Evolutionary conservation across 2,888 invertebrate species (phyloP).

Genomic region (Tupiocoris notatus): DNA sequence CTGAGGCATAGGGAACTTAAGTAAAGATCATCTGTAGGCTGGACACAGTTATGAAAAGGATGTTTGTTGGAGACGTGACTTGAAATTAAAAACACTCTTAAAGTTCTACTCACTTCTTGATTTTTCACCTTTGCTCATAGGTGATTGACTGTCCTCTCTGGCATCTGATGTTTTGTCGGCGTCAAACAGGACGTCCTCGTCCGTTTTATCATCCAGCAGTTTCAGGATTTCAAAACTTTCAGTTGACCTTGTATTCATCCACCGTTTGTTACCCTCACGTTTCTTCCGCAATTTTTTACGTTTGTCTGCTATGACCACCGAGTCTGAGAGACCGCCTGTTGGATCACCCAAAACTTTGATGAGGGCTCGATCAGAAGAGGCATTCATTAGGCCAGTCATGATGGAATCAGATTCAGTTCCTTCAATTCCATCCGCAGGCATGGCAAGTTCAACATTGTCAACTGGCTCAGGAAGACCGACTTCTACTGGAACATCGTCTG

Average conservation of each 20-base stretch:
- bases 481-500: conserved; percentile 14
- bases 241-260: conserved; percentile 41
- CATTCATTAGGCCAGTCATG: neutral
- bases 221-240: conserved; percentile 42
- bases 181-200: conserved; percentile 42
- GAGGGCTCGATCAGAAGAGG: conserved; percentile 41
- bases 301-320: conserved; percentile 31
- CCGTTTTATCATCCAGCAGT: conserved; percentile 38
- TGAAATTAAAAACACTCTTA: no score
- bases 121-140: neutral
- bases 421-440: neutral
- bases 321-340: conserved; percentile 2
- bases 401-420: conserved; percentile 1
- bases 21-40: no score
- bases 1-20: neutral
- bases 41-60: no score
- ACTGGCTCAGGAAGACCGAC: conserved; percentile 23
- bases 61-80: no score
- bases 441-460: neutral
- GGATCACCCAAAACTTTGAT: conserved; percentile 46
- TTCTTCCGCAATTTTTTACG: conserved; percentile 38
- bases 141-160: neutral
- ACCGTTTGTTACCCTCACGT: conserved; percentile 41
- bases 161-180: neutral
- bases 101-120: conserved; percentile 16